Evolutionary conservation across 2,797 vertebrate genomes (phyloP).

Genomic region (Zenarchopterus dispar): DNA sequence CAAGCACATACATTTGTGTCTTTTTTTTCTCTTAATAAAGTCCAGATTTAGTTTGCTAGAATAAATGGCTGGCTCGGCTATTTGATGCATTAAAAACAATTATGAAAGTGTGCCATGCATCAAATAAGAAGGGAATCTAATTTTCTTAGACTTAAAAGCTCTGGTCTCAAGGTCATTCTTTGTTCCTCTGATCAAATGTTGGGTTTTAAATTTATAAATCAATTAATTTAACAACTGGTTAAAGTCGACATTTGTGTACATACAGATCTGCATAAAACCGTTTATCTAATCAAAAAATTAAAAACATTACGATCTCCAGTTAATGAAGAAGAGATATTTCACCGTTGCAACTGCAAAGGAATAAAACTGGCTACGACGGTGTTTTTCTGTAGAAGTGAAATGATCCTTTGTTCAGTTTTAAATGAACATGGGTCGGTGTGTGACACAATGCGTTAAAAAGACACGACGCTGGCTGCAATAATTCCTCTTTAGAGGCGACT

Average conservation of each 20-base stretch:
- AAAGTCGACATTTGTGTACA: neutral
- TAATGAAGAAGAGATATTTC: too few relatives aligned
- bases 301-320: too few relatives aligned
- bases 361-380: too few relatives aligned
- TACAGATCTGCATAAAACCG: neutral
- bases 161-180: slow-evolving; percentile 10
- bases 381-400: neutral
- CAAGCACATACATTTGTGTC: accelerated
- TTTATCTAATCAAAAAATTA: neutral
- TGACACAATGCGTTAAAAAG: too few relatives aligned
- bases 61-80: slow-evolving; percentile 3
- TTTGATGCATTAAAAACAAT: slow-evolving; percentile 18
- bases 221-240: slow-evolving; percentile 8
- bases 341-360: too few relatives aligned
- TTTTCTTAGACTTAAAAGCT: slow-evolving; percentile 16
- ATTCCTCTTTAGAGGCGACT: neutral
- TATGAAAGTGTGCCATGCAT: slow-evolving; percentile 20
- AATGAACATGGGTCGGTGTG: neutral
- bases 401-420: neutral
- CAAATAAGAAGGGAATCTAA: slow-evolving; percentile 14
- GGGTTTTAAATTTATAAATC: slow-evolving; percentile 8
- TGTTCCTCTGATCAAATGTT: slow-evolving; percentile 7
- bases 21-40: slow-evolving; percentile 6
- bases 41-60: neutral
- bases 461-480: neutral